Conservation (phyloP, 2,113 vertebrate species). For the Patagioenas fasciata region DNA sequence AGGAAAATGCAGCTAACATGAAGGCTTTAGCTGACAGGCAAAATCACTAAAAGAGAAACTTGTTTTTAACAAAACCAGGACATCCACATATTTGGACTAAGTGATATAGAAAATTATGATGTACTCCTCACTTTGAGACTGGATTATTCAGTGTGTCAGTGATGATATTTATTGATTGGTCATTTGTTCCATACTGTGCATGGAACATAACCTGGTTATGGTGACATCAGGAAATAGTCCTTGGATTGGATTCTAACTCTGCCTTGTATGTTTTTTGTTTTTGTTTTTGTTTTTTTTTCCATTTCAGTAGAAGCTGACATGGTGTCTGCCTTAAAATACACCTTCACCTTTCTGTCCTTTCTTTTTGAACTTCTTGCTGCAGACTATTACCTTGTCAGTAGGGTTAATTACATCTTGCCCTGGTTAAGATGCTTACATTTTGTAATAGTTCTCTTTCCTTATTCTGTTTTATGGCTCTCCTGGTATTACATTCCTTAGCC, state of each 20-base stretch:
- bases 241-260: not conserved
- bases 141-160: not conserved
- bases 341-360: not conserved
- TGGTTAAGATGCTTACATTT: not conserved
- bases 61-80: too few species aligned
- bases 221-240: not conserved
- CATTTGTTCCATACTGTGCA: not conserved
- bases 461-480: not conserved
- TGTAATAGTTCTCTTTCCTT: not conserved
- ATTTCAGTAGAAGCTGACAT: not conserved
- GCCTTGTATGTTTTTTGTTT: not conserved
- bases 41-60: too few species aligned
- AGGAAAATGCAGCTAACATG: too few species aligned
- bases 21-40: too few species aligned
- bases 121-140: not conserved
- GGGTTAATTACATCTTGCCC: not conserved
- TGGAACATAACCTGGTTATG: accelerated
- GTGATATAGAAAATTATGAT: not conserved
- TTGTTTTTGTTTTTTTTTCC: not conserved
- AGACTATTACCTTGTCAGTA: not conserved
- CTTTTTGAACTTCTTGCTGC: not conserved
- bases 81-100: not conserved
- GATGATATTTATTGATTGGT: not conserved
- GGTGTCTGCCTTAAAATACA: not conserved
- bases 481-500: not conserved